phyloP scores from a whole-genome alignment of 2,888 invertebrate genomes.

The Chesias legatella region DNA sequence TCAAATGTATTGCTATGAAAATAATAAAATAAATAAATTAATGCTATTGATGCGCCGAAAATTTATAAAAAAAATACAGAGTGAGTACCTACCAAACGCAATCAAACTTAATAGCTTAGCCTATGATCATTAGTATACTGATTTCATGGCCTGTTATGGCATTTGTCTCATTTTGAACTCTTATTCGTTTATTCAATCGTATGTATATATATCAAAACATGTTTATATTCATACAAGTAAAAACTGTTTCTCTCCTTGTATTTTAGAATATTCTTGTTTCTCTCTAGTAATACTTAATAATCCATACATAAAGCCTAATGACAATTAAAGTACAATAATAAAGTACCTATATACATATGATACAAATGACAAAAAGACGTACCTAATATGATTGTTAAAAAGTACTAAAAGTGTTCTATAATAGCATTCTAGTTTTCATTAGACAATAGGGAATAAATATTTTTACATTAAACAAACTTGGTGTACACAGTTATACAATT shows the following conservation, averaged over 20 bases:
- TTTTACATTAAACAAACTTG: conserved; percentile 7
- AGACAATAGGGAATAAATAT: conserved; percentile 9
- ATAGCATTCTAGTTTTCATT: conserved; percentile 6
- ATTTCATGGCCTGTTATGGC: conserved; percentile 15
- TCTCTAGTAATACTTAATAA: conserved; percentile 2
- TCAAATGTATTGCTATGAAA: no score
- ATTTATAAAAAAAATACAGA: no score
- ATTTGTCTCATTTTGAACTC: conserved; percentile 9
- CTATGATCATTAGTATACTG: no score
- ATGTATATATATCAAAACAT: no score
- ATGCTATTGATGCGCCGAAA: no score
- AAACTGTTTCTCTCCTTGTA: conserved; percentile 6
- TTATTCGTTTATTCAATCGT: not conserved
- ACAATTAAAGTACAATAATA: conserved; percentile 14
- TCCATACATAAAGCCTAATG: conserved; percentile 11
- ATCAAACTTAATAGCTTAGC: no score
- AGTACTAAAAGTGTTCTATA: conserved; percentile 2
- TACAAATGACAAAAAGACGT: not conserved
- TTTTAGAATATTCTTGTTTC: conserved; percentile 1
- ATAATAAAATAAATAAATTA: no score
- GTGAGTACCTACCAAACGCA: no score
- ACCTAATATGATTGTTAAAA: conserved; percentile 10
- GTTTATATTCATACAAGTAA: no score
- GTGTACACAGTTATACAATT: conserved; percentile 1
- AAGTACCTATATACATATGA: not conserved